Evolutionary conservation across 92 coral and sea anemone genomes (phyloP), one percentile per base, ranked within the genome.

Genomic region (Porites lobata): DNA sequence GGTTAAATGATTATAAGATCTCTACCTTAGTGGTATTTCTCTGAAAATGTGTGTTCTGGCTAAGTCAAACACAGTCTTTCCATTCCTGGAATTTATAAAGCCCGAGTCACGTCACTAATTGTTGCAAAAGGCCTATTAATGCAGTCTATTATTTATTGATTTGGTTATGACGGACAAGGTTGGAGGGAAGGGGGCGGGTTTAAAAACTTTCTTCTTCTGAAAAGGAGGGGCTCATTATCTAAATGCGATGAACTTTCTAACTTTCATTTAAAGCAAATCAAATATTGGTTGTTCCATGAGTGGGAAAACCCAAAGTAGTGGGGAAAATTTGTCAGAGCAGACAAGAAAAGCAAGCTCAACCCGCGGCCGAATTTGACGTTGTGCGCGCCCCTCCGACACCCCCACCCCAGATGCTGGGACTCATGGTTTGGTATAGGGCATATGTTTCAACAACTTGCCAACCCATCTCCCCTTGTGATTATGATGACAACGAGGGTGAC

Each of bases 151-250:
- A 65, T 12, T 65, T 65, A n/a, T 65, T 65, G 20, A 65, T 65
- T 65, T 65, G 69, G 69, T 65, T n/a, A 65, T 65, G 69, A 65
- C 69, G 69, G 69, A 65, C 69, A 65, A 65, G 69, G 69, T 65
- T 65, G 69, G 69, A 14, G 1, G 69, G 69, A 65, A 65, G 69
- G 69, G 69, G 69, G 69, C 24, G 1, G 69, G 69, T 26, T 65
- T 65, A 65, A 65, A 65, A 65, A 65, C 69, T 26, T 26, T 26
- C 29, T 26, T 26, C 65, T 59, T 59, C 65, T 59, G 65, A 59
- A 59, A 59, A 59, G 65, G 65, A 59, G 65, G 65, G 17, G 65
- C 65, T 59, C 65, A 59, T 59, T 59, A 59, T 59, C 29, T 26
- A 26, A 26, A 26, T 26, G 29, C 29, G 29, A 26, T 26, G 29